Conservation (phyloP, 30 jellyfish, hydroid and myxozoan genomes). For the Hydra vulgaris region DNA sequence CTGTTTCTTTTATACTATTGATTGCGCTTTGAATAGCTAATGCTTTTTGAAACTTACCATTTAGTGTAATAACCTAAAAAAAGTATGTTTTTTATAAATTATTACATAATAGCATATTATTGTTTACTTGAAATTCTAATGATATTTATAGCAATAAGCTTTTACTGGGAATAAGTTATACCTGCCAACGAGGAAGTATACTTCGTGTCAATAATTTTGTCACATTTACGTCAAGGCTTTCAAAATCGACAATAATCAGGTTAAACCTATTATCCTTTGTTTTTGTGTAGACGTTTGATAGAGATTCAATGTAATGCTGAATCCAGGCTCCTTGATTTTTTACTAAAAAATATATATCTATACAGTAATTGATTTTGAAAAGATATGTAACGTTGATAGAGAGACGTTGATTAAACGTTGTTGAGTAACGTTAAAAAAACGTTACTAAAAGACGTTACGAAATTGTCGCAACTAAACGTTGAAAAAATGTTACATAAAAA, state of each 20-base stretch:
- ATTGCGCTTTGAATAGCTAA: conserved; percentile 71
- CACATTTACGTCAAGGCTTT: conserved; percentile 47
- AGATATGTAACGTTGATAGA: neutral
- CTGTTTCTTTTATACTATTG: conserved; percentile 34
- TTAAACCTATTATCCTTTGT: conserved; percentile 42
- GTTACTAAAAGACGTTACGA: neutral
- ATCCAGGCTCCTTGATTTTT: neutral
- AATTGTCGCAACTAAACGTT: neutral
- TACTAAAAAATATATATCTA: too few species aligned
- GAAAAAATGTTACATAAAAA: neutral
- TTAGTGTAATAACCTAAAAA: conserved; percentile 30
- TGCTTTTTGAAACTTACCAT: conserved; percentile 56
- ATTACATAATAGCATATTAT: too few species aligned
- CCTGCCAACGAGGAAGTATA: conserved; percentile 54
- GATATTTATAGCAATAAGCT: too few species aligned
- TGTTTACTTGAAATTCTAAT: too few species aligned
- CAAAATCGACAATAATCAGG: conserved; percentile 46
- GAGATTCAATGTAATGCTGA: neutral
- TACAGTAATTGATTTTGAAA: neutral
- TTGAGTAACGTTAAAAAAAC: neutral
- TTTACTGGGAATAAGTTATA: neutral
- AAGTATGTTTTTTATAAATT: too few species aligned
- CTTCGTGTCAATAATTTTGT: conserved; percentile 28
- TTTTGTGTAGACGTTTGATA: neutral
- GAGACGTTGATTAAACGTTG: neutral